Base-by-base conservation (phyloP, 2,797 vertebrate species). In the Phrynocephalus forsythii region DNA sequence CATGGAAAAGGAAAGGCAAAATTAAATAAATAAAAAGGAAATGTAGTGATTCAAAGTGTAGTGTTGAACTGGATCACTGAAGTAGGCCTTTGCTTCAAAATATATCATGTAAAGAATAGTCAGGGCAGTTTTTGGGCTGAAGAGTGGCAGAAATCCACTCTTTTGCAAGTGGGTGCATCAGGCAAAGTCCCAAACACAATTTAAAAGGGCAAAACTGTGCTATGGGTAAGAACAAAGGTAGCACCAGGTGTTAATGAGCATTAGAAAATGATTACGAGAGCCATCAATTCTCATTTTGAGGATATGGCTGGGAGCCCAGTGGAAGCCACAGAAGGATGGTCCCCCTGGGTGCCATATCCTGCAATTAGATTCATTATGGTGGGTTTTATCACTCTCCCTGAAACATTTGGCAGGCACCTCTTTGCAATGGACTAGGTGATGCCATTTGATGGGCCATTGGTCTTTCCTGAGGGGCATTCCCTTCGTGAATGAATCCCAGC, bases 251-350 rank as follows among this genome's bases (percentile, higher is more conserved):
- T 84, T 85, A 26, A 81, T 66, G 84, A 82, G 68, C 83, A 44
- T 73, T 84, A 30, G 33, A 89, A 44, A 68, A 50, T 79, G 90
- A 89, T 81, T 80, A 1, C 71, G 38, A 91, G 85, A 87, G 52
- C 73, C 84, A 86, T 79, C 71, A 83, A 87, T 90, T 83, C n/a
- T 52, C 87, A 79, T 91, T 92, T 90, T 89, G 82, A 91, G 91
- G 28, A 73, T 83, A 63, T 30, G 76, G 24, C 22, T 28, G 76
- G 86, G 87, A 67, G 87, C 50, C 81, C 67, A 71, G 67, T 2
- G 30, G 79, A 90, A 73, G 87, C 89, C 84, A 88, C 3, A 79
- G 52, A 4, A 93, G 77, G 75, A 94, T 38, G 82, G 66, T 88
- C 72, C 89, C 91, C 44, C 60, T 60, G 28, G 0, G 0, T 85